Percentiles rank a stretch among this genome's conserved stretches.
phyloP scores from a whole-genome alignment of 2,113 vertebrate genomes.

The Hoplias malabaricus region DNA sequence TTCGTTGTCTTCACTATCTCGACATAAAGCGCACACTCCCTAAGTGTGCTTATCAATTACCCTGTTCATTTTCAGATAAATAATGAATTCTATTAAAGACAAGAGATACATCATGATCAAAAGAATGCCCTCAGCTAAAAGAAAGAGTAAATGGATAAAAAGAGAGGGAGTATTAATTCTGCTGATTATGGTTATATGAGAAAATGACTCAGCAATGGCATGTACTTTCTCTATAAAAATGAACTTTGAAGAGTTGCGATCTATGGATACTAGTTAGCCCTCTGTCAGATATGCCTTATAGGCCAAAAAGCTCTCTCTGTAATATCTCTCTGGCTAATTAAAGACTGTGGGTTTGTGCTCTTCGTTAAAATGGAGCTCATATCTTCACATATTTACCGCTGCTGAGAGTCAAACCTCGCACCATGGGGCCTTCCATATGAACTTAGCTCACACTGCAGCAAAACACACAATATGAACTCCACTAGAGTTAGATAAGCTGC shows the following conservation, averaged over 20 bases:
- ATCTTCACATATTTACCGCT: constrained; percentile 47
- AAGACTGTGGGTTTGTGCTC: constrained; percentile 58
- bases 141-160: constrained; percentile 7
- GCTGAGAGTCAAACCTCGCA: constrained; percentile 29
- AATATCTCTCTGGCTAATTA: constrained; percentile 77
- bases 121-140: constrained; percentile 29
- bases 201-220: constrained; percentile 55
- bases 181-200: constrained; percentile 48
- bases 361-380: constrained; percentile 53
- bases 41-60: constrained; percentile 34
- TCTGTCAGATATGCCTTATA: constrained; percentile 54
- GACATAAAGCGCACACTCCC: constrained; percentile 11
- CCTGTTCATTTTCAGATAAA: constrained; percentile 39
- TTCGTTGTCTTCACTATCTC: constrained; percentile 18
- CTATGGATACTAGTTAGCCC: constrained; percentile 49
- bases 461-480: neutral
- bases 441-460: neutral
- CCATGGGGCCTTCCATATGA: constrained; percentile 6
- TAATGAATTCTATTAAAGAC: constrained; percentile 47
- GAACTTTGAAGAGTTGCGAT: constrained; percentile 55
- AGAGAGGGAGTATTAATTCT: constrained; percentile 38
- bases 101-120: constrained; percentile 47
- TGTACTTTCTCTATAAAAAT: constrained; percentile 56
- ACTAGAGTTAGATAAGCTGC: neutral
- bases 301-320: constrained; percentile 56